These are phyloP conservation scores for Phanerotoma sp. DNA, from an alignment of 2,888 invertebrate genomes.

Conservation along the genomic window DNA sequence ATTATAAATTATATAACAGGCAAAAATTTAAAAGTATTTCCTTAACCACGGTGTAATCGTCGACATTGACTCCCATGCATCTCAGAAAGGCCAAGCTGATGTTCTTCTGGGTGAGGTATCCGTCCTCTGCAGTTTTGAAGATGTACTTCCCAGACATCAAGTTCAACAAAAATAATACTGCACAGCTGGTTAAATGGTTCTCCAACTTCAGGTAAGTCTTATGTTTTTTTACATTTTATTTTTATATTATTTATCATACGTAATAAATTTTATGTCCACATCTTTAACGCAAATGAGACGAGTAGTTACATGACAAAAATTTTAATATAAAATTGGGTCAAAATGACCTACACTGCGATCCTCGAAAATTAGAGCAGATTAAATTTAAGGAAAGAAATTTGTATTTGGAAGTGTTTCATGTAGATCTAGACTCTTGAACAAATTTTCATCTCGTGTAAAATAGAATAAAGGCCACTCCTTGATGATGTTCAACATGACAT, in stretches of 20 bases:
- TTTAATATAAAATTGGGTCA: too few relatives aligned
- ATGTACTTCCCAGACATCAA: conserved; percentile 99
- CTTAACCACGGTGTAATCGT: conserved; percentile 89
- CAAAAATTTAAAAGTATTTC: conserved; percentile 58
- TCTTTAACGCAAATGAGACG: too few relatives aligned
- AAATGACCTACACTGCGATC: too few relatives aligned
- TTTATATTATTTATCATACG: background rate
- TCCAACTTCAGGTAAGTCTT: conserved; percentile 92
- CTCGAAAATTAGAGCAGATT: too few relatives aligned
- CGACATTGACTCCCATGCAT: conserved; percentile 99
- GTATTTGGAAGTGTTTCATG: too few relatives aligned
- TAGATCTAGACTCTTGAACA: too few relatives aligned
- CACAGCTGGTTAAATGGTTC: conserved; percentile 99
- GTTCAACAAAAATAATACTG: conserved; percentile 99
- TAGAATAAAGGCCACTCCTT: conserved; percentile 48
- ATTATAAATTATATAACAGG: background rate
- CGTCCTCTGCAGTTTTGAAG: conserved; percentile 97
- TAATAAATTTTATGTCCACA: background rate
- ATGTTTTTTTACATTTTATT: conserved; percentile 8
- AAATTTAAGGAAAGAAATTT: too few relatives aligned
- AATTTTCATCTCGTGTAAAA: conserved; percentile 6
- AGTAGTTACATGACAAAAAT: conserved; percentile 4
- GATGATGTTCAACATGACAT: conserved; percentile 20
- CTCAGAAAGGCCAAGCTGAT: conserved; percentile 99
- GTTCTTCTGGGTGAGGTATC: conserved; percentile 99